Evolutionary conservation across 1,140 invertebrate species (phyloP).

Genomic region (Drosophila jambulina): DNA sequence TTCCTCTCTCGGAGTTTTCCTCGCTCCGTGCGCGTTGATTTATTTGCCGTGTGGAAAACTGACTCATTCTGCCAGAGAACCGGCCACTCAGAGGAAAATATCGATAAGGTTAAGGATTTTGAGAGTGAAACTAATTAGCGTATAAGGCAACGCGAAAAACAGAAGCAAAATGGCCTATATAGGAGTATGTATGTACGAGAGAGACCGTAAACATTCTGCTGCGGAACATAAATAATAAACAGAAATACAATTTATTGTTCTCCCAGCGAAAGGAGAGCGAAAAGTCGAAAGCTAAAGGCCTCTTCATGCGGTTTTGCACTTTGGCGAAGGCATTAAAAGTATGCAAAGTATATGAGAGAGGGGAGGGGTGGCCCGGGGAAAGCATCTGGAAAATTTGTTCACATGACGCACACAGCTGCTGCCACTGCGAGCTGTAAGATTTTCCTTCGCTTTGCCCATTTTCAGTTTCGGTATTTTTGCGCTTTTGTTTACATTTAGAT

Average conservation of each 20-base stretch:
- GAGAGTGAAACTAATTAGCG: conserved; percentile 31
- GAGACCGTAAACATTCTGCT: conserved; percentile 52
- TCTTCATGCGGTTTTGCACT: conserved; percentile 77
- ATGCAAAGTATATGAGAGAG: conserved; percentile 51
- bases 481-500: conserved; percentile 81
- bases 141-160: conserved; percentile 10
- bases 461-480: conserved; percentile 52
- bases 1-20: conserved; percentile 11
- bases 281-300: conserved; percentile 47
- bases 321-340: conserved; percentile 72
- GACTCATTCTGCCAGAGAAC: not conserved
- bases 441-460: conserved; percentile 34
- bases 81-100: conserved; percentile 14
- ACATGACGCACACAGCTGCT: conserved; percentile 78
- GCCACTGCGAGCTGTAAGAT: conserved; percentile 44
- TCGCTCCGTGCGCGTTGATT: conserved; percentile 52
- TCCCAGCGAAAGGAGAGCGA: conserved; percentile 19
- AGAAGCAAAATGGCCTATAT: conserved; percentile 20
- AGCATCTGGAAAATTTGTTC: conserved; percentile 79
- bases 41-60: conserved; percentile 57
- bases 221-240: conserved; percentile 71
- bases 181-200: not conserved
- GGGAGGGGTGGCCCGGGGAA: conserved; percentile 5
- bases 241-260: conserved; percentile 67
- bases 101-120: conserved; percentile 22